phyloP scores from a whole-genome alignment of 2,797 vertebrate species.

The Rhynchonycteris naso region DNA sequence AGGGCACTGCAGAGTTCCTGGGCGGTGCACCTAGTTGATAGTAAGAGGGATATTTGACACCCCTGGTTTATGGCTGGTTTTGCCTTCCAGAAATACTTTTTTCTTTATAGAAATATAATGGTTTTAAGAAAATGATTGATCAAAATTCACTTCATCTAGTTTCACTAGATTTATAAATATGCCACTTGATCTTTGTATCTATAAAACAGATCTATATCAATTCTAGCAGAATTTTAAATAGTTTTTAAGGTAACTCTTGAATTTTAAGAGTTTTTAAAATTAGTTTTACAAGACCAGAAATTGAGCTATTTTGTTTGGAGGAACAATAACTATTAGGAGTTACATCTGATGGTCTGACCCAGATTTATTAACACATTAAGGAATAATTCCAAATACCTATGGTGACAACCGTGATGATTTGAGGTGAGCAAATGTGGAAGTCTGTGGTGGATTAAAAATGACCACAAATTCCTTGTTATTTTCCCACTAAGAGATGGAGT shows the following conservation, averaged over 20 bases:
- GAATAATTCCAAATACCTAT: slow-evolving; percentile 5
- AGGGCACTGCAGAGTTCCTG: background rate
- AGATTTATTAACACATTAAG: slow-evolving; percentile 37
- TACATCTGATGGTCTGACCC: background rate
- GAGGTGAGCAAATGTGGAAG: background rate
- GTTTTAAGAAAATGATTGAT: background rate
- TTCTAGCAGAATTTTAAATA: slow-evolving; percentile 60
- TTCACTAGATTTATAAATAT: slow-evolving; percentile 51
- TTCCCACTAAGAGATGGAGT: background rate
- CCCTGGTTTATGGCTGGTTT: background rate
- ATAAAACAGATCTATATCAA: slow-evolving; percentile 40
- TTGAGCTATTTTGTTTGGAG: slow-evolving; percentile 49
- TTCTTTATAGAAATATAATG: slow-evolving; percentile 32
- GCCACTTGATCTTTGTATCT: slow-evolving; percentile 44
- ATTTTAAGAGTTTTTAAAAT: slow-evolving; percentile 56
- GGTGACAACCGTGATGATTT: background rate
- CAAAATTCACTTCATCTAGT: slow-evolving; percentile 56
- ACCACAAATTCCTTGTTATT: background rate
- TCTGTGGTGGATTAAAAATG: background rate
- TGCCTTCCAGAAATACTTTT: background rate
- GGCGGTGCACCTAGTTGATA: accelerated
- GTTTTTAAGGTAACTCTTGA: slow-evolving; percentile 56
- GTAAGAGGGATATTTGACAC: background rate
- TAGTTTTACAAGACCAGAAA: slow-evolving; percentile 48
- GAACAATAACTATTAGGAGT: slow-evolving; percentile 47